Evolutionary conservation across 1,140 invertebrate species (phyloP).

Genomic region (Leptestheria dahalacensis): DNA sequence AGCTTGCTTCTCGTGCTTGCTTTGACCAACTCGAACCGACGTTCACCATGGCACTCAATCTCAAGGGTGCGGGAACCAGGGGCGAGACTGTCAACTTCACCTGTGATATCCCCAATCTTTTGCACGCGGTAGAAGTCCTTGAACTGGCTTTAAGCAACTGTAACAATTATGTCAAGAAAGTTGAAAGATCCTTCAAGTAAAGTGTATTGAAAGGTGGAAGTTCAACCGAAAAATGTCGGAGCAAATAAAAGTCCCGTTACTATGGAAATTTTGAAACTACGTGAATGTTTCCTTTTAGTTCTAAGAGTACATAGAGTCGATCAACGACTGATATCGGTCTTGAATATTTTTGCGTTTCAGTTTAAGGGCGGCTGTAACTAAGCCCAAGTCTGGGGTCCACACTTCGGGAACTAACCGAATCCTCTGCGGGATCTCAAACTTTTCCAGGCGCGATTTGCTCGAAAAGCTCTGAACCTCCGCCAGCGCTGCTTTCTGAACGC

Average conservation of each 20-base stretch:
- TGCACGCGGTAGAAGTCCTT: neutral
- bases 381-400: slow-evolving; percentile 89
- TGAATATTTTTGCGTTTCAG: slow-evolving; percentile 90
- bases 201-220: neutral
- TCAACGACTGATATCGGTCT: slow-evolving; percentile 74
- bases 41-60: neutral
- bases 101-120: neutral
- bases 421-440: slow-evolving; percentile 82
- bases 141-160: neutral
- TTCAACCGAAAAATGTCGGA: neutral
- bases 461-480: slow-evolving; percentile 61
- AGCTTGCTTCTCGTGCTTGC: neutral
- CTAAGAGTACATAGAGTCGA: slow-evolving; percentile 66
- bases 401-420: slow-evolving; percentile 74
- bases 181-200: neutral
- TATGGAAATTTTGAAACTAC: neutral
- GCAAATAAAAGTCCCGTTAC: neutral
- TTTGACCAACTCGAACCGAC: neutral
- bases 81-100: neutral
- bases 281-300: neutral
- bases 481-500: slow-evolving; percentile 59
- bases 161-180: neutral
- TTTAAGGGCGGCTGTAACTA: slow-evolving; percentile 95
- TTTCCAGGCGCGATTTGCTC: slow-evolving; percentile 55
- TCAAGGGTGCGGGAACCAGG: neutral